These are phyloP conservation scores for Drosophila paramelanica DNA, from an alignment of 2,888 invertebrate genomes.

Conservation along the genomic window DNA sequence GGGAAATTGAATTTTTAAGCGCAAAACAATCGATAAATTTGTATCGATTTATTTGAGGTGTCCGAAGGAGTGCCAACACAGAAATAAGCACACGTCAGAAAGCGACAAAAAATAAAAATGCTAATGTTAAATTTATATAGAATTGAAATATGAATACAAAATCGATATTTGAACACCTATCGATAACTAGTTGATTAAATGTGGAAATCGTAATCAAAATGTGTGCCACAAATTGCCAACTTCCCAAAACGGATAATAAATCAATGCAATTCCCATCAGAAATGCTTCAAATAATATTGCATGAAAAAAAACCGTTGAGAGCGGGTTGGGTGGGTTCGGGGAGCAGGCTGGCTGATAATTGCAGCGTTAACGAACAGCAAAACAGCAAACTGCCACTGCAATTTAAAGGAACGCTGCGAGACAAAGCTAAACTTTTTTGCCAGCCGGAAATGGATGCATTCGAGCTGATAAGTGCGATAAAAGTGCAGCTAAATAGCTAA, in stretches of 20 bases:
- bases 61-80: not conserved
- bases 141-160: not conserved
- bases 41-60: conserved; percentile 42
- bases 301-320: conserved; percentile 49
- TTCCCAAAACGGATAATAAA: conserved; percentile 44
- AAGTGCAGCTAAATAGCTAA: conserved; percentile 43
- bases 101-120: not conserved
- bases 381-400: conserved; percentile 20
- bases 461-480: conserved; percentile 56
- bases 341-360: conserved; percentile 12
- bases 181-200: conserved; percentile 16
- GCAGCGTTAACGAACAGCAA: conserved; percentile 44
- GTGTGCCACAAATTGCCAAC: conserved; percentile 36
- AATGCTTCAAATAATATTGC: conserved; percentile 39
- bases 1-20: conserved; percentile 52
- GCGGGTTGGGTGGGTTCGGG: not conserved
- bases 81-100: conserved; percentile 1
- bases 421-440: conserved; percentile 36
- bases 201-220: conserved; percentile 20
- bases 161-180: conserved; percentile 15
- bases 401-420: conserved; percentile 1
- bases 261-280: conserved; percentile 33
- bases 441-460: conserved; percentile 55
- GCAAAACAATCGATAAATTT: conserved; percentile 49
- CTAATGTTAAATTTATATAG: not conserved